These are phyloP conservation scores for Conomelus anceps DNA, from an alignment of 2,888 invertebrate genomes.

Conservation along the genomic window DNA sequence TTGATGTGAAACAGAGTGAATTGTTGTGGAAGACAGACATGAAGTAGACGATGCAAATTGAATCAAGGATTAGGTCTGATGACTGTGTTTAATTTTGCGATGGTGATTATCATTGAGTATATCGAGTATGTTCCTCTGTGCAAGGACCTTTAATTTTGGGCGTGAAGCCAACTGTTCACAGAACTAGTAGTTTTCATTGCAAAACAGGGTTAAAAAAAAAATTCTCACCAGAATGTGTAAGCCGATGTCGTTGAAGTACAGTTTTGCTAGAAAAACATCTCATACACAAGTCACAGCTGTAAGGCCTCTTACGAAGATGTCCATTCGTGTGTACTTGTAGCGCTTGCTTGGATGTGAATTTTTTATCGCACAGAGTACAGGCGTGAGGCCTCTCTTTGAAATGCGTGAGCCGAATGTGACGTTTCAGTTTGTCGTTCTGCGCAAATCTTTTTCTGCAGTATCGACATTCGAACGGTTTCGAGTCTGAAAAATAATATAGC, in stretches of 20 bases:
- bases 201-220: too few relatives aligned
- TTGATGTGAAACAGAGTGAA: too few relatives aligned
- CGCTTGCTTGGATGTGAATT: slow-evolving; percentile 44
- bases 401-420: neutral
- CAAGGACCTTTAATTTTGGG: too few relatives aligned
- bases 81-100: too few relatives aligned
- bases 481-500: neutral
- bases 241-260: neutral
- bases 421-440: neutral
- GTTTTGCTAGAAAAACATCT: slow-evolving; percentile 10
- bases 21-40: too few relatives aligned
- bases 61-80: too few relatives aligned
- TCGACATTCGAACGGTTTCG: neutral
- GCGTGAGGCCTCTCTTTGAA: slow-evolving; percentile 40
- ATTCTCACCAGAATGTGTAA: slow-evolving; percentile 18
- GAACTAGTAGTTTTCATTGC: too few relatives aligned
- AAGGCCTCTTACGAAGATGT: slow-evolving; percentile 40
- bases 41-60: too few relatives aligned
- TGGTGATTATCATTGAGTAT: too few relatives aligned
- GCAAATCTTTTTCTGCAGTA: neutral
- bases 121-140: too few relatives aligned
- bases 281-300: slow-evolving; percentile 14
- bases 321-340: slow-evolving; percentile 42
- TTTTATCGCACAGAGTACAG: slow-evolving; percentile 42
- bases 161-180: too few relatives aligned